Evolutionary conservation across 2,888 invertebrate species (phyloP).

Genomic region (Microplitis deprimator): DNA sequence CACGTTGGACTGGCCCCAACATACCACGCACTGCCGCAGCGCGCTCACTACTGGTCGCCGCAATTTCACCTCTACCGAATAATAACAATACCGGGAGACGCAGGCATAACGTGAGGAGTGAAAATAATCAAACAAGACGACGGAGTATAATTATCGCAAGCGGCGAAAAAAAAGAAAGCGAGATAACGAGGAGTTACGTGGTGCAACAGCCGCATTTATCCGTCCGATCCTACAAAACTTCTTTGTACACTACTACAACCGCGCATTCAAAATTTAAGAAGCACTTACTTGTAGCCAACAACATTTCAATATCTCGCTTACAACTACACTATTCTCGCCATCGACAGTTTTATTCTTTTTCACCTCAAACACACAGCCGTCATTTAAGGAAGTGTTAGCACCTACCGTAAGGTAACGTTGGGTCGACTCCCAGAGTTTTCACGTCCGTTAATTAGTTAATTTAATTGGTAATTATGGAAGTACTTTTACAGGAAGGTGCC

Average conservation of each 20-base stretch:
- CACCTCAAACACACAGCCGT: constrained; percentile 63
- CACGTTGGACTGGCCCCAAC: constrained; percentile 80
- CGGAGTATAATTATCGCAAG: constrained; percentile 38
- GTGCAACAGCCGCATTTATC: constrained; percentile 57
- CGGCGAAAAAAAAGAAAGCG: constrained; percentile 44
- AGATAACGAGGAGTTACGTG: constrained; percentile 53
- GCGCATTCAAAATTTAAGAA: constrained; percentile 46
- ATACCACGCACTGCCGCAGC: constrained; percentile 78
- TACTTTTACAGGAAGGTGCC: constrained; percentile 66
- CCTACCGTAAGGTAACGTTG: constrained; percentile 66
- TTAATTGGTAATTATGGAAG: not conserved
- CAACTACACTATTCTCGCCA: constrained; percentile 46
- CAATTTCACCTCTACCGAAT: constrained; percentile 55
- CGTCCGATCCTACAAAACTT: constrained; percentile 66
- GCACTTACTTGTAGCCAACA: constrained; percentile 45
- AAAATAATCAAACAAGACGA: constrained; percentile 37
- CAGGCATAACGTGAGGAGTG: constrained; percentile 49
- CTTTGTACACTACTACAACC: constrained; percentile 45
- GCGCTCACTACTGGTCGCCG: constrained; percentile 72
- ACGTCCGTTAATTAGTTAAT: no score
- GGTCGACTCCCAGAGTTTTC: no score
- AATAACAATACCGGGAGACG: constrained; percentile 56
- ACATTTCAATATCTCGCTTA: constrained; percentile 50
- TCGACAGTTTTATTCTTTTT: constrained; percentile 48
- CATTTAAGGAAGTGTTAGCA: constrained; percentile 71